Evolutionary conservation across 2,888 invertebrate genomes (phyloP).

Genomic region (Coenonympha glycerion): DNA sequence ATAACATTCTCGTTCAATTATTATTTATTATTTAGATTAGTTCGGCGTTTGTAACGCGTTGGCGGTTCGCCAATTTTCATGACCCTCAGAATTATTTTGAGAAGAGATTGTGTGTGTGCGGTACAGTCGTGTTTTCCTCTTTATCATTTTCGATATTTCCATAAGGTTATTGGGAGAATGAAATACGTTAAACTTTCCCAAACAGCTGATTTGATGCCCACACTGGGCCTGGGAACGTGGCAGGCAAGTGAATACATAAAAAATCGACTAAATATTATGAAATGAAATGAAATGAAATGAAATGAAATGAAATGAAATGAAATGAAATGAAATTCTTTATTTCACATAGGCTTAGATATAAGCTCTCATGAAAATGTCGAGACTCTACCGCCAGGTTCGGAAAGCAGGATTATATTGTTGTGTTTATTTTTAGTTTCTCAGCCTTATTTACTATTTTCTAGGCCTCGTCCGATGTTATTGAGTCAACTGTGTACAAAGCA

Average conservation of each 20-base stretch:
- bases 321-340: too few species aligned
- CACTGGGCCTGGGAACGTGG: constrained; percentile 84
- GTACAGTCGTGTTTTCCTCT: constrained; percentile 6
- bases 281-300: too few species aligned
- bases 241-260: constrained; percentile 60
- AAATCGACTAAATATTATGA: not conserved
- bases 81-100: constrained; percentile 41
- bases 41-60: constrained; percentile 8
- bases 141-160: constrained; percentile 36
- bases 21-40: not conserved
- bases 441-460: too few species aligned
- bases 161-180: constrained; percentile 53
- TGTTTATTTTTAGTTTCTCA: constrained; percentile 6
- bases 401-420: too few species aligned
- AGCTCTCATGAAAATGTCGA: too few species aligned
- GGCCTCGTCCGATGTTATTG: constrained; percentile 80
- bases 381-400: too few species aligned
- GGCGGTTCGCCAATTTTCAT: constrained; percentile 30
- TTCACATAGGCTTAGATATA: too few species aligned
- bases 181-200: constrained; percentile 62
- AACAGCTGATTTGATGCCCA: constrained; percentile 78
- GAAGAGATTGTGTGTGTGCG: constrained; percentile 31
- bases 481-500: constrained; percentile 78
- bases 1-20: not conserved
- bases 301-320: too few species aligned